These are phyloP conservation scores for Sardina pilchardus DNA, from an alignment of 2,113 vertebrate species.

Conservation along the genomic window DNA sequence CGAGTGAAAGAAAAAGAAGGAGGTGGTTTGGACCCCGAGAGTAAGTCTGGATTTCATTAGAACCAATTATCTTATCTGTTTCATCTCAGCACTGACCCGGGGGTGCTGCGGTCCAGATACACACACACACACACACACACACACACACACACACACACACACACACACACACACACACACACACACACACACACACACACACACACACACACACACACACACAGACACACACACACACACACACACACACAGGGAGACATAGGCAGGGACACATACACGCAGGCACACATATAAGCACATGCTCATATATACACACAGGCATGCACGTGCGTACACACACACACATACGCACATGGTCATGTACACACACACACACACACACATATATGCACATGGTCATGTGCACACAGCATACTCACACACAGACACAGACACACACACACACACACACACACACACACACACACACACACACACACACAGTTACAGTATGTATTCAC, in stretches of 20 bases:
- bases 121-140: slow-evolving; percentile 51
- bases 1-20: slow-evolving; percentile 52
- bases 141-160: slow-evolving; percentile 70
- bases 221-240: not conserved
- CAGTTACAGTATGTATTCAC: not conserved
- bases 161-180: slow-evolving; percentile 24
- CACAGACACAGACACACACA: slow-evolving; percentile 7
- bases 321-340: not conserved
- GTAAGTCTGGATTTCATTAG: slow-evolving; percentile 93
- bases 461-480: not conserved
- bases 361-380: slow-evolving; percentile 20
- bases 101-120: slow-evolving; percentile 59
- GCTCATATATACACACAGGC: slow-evolving; percentile 38
- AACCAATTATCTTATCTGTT: slow-evolving; percentile 98
- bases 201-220: slow-evolving; percentile 23
- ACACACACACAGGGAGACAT: not conserved
- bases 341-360: not conserved
- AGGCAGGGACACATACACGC: not conserved
- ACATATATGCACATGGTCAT: not conserved
- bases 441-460: slow-evolving; percentile 21
- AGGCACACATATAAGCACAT: not conserved
- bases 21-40: slow-evolving; percentile 70
- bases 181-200: slow-evolving; percentile 41
- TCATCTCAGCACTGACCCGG: slow-evolving; percentile 93
- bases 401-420: slow-evolving; percentile 22